Evolutionary conservation across 1,140 invertebrate species (phyloP), one percentile per base, ranked within the genome.

Genomic region (Trachelipus rathkii): DNA sequence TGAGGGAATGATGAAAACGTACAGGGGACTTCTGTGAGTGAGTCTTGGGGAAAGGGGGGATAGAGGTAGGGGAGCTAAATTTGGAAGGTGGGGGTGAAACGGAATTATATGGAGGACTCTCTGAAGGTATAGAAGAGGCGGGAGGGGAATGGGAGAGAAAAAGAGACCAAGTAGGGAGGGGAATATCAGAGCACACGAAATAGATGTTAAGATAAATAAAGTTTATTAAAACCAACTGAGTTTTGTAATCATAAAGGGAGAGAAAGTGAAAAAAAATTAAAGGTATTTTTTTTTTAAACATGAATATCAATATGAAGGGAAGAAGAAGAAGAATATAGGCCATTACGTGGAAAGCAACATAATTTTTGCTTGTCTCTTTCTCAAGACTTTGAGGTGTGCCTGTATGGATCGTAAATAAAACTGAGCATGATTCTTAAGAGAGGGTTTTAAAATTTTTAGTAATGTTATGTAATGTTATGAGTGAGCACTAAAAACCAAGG

Each of bases 131-230:
- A 19, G 19, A 19, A 60, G 50, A 60, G 50, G 19, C 11, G 19
- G 50, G 19, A 0, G 50, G 1, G 50, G 50, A 8, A 50, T 50
- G 50, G 50, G 50, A 15, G 50, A 8, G 3, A 4, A 19, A 60
- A 19, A 60, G 8, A 8, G 50, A 60, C 11, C 19, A 19, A 13
- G 50, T 60, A 60, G 19, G 46, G 46, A 15, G 46, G 50, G 50
- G 50, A 15, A 15, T 60, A 19, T 13, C 11, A 19, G 50, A 15
- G 19, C 19, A 60, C 19, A 60, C 33, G 50, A 0, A 60, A 60
- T 60, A 60, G 50, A 60, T 60, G 50, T 60, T 60, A 60, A 60
- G 11, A 60, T 19, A 60, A 60, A 15, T 60, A 60, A 60, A 60
- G 19, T 60, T 60, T 60, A 60, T 60, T 60, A 60, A 60, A 60